These are phyloP conservation scores for Congeria kusceri DNA, from an alignment of 2,888 invertebrate species.

Conservation along the genomic window DNA sequence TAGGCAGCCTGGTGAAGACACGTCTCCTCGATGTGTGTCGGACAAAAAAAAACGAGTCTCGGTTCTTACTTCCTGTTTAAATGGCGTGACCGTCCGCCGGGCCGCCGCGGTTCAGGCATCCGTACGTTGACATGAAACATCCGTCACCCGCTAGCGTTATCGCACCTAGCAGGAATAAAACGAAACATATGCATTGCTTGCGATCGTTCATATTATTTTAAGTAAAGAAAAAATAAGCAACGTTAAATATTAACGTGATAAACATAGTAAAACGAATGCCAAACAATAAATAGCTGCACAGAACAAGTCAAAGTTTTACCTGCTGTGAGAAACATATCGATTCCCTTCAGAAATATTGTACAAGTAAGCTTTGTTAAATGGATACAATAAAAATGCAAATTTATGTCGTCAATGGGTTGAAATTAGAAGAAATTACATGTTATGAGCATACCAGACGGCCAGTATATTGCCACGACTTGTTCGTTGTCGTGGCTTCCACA, in stretches of 20 bases:
- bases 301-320: too few species aligned
- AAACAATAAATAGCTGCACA: too few species aligned
- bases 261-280: background rate
- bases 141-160: constrained; percentile 68
- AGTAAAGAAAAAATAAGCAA: background rate
- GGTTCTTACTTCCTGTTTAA: constrained; percentile 13
- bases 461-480: constrained; percentile 34
- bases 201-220: background rate
- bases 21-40: constrained; percentile 21
- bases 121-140: constrained; percentile 63
- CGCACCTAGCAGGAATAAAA: constrained; percentile 53
- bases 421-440: too few species aligned
- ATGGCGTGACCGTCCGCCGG: constrained; percentile 7
- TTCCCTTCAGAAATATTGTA: too few species aligned
- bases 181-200: too few species aligned
- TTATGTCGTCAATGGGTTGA: too few species aligned
- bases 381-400: too few species aligned
- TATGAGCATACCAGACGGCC: constrained; percentile 27
- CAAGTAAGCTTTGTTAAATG: too few species aligned
- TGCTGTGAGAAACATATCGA: too few species aligned
- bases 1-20: constrained; percentile 57
- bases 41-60: constrained; percentile 45
- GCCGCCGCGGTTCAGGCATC: constrained; percentile 56
- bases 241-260: background rate
- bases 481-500: constrained; percentile 28